Conservation (phyloP, 2,113 vertebrate genomes). For the Ailuropoda melanoleuca region DNA sequence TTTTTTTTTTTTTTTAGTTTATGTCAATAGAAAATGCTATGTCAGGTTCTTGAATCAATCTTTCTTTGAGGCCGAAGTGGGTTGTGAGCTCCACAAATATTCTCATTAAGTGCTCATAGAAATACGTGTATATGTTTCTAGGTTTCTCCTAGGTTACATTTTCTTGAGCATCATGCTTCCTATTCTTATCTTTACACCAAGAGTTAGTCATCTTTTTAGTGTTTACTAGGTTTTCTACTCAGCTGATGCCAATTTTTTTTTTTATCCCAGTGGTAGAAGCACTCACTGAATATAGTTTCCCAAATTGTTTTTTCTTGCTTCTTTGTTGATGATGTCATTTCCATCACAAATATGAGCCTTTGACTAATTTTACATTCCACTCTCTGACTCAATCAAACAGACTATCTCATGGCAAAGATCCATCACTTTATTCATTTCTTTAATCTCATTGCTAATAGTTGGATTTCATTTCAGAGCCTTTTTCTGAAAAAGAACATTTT, state of each 20-base stretch:
- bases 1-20: background rate
- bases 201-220: background rate
- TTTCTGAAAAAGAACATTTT: background rate
- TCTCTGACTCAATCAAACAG: background rate
- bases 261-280: background rate
- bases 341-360: background rate
- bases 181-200: background rate
- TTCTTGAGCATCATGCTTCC: constrained; percentile 12
- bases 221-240: background rate
- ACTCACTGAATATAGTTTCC: background rate
- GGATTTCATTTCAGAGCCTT: constrained; percentile 17
- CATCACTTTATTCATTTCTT: constrained; percentile 32
- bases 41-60: background rate
- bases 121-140: constrained; percentile 18
- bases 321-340: background rate
- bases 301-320: constrained; percentile 13
- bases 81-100: background rate
- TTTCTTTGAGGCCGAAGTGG: background rate
- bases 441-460: constrained; percentile 1
- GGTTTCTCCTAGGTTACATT: background rate
- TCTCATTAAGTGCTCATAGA: constrained; percentile 15
- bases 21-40: constrained; percentile 11
- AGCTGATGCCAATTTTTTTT: background rate
- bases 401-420: background rate
- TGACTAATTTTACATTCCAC: background rate